Percentiles rank a stretch among this genome's conserved stretches.
phyloP scores from a whole-genome alignment of 2,888 invertebrate genomes.

The Lepidochrysops patricia region DNA sequence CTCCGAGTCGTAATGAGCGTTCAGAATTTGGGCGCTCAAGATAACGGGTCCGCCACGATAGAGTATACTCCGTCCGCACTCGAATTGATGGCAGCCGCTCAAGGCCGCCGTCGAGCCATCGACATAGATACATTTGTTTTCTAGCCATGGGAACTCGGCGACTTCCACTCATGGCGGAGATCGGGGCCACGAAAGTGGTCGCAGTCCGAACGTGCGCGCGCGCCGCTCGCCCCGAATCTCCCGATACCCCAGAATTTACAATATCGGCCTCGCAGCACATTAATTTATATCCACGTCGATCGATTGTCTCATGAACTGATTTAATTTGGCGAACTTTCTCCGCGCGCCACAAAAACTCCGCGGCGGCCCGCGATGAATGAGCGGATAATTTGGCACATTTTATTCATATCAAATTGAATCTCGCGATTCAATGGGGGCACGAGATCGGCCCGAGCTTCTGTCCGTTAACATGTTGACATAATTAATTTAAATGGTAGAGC shows the following conservation, averaged over 20 bases:
- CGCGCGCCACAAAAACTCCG: constrained; percentile 30
- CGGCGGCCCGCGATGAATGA: constrained; percentile 29
- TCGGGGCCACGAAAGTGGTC: constrained; percentile 66
- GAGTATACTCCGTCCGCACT: constrained; percentile 44
- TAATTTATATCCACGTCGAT: constrained; percentile 30
- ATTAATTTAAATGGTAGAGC: constrained; percentile 58
- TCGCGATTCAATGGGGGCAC: constrained; percentile 40
- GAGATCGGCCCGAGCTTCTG: constrained; percentile 38
- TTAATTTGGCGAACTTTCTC: constrained; percentile 38
- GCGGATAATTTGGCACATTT: constrained; percentile 32
- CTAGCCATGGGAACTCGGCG: constrained; percentile 64
- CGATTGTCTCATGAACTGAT: not conserved
- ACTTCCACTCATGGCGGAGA: constrained; percentile 56
- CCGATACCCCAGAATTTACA: not conserved
- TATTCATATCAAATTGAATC: constrained; percentile 45
- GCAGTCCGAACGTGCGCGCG: constrained; percentile 28
- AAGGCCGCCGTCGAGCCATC: constrained; percentile 72
- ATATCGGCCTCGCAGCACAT: constrained; percentile 14
- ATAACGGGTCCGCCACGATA: constrained; percentile 60
- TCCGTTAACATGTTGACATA: constrained; percentile 55
- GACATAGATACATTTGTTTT: constrained; percentile 70
- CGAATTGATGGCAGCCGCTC: constrained; percentile 69
- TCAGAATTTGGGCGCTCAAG: constrained; percentile 49
- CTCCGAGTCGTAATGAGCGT: constrained; percentile 16
- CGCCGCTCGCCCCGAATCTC: constrained; percentile 4